phyloP scores from a whole-genome alignment of 2,797 vertebrate species.

The Notolabrus celidotus region DNA sequence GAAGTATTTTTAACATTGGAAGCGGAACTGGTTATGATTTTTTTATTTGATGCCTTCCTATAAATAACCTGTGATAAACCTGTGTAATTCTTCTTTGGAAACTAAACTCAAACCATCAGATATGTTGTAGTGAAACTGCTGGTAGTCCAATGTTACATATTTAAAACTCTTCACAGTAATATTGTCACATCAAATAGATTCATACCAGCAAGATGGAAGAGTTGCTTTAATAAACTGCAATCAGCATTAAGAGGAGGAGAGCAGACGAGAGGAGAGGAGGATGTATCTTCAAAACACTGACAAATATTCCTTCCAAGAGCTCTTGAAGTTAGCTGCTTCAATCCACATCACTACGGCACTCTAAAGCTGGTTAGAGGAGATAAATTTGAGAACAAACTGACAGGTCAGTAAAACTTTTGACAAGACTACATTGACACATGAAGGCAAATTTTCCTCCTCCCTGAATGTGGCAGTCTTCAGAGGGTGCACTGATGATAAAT shows the following conservation, averaged over 20 bases:
- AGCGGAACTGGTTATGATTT: too few relatives aligned
- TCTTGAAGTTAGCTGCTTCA: slow-evolving; percentile 29
- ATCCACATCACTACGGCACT: slow-evolving; percentile 29
- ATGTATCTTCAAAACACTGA: slow-evolving; percentile 13
- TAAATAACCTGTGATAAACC: background rate
- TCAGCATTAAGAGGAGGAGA: slow-evolving; percentile 15
- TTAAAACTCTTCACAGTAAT: slow-evolving; percentile 20
- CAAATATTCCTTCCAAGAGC: slow-evolving; percentile 35
- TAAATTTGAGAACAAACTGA: slow-evolving; percentile 58
- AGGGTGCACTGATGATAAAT: slow-evolving; percentile 58
- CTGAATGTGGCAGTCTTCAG: slow-evolving; percentile 50
- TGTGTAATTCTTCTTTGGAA: slow-evolving; percentile 17
- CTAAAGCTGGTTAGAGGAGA: slow-evolving; percentile 41
- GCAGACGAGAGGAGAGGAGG: background rate
- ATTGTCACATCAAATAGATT: slow-evolving; percentile 21
- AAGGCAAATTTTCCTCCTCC: slow-evolving; percentile 51
- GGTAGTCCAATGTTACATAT: slow-evolving; percentile 8
- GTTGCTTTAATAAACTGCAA: slow-evolving; percentile 3
- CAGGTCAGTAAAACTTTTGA: slow-evolving; percentile 51
- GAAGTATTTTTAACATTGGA: too few relatives aligned
- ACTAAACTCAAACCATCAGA: background rate
- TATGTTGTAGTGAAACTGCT: slow-evolving; percentile 9
- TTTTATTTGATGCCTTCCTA: too few relatives aligned
- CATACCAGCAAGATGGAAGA: slow-evolving; percentile 5
- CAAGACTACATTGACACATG: slow-evolving; percentile 42